Conservation (phyloP, 2,113 vertebrate species). For the Oryzias celebensis region DNA sequence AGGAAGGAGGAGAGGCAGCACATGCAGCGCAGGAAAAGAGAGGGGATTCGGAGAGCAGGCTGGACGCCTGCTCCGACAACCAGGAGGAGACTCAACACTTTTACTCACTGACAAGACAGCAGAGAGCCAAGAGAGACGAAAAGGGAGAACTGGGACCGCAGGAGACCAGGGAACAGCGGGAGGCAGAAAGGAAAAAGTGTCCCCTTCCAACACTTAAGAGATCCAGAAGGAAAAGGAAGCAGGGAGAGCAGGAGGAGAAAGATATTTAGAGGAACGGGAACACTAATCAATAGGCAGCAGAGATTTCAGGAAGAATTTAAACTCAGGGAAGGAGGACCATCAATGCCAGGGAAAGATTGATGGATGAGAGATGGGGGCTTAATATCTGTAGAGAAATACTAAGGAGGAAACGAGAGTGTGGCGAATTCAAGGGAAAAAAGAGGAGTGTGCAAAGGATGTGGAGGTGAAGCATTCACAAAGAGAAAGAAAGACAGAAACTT, state of each 20-base stretch:
- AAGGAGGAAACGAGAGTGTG: slow-evolving; percentile 17
- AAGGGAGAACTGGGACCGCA: slow-evolving; percentile 24
- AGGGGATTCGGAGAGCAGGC: slow-evolving; percentile 57
- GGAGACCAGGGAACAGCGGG: slow-evolving; percentile 28
- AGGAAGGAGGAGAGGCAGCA: slow-evolving; percentile 51
- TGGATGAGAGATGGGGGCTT: slow-evolving; percentile 59
- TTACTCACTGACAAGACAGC: slow-evolving; percentile 50
- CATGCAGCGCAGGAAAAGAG: slow-evolving; percentile 60
- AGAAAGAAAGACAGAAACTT: slow-evolving; percentile 22
- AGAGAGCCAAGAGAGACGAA: slow-evolving; percentile 16
- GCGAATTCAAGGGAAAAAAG: slow-evolving; percentile 23
- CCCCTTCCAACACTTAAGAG: slow-evolving; percentile 41
- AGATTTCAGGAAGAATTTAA: slow-evolving; percentile 62
- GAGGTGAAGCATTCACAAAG: slow-evolving; percentile 49
- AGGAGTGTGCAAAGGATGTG: slow-evolving; percentile 18
- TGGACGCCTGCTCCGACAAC: slow-evolving; percentile 49
- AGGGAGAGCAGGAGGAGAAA: slow-evolving; percentile 33
- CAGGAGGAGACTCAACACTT: slow-evolving; percentile 45
- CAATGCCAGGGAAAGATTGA: slow-evolving; percentile 49
- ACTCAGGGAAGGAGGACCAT: slow-evolving; percentile 49
- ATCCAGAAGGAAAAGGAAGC: slow-evolving; percentile 33
- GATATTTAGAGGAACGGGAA: slow-evolving; percentile 62
- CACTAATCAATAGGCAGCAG: slow-evolving; percentile 64
- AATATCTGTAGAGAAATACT: slow-evolving; percentile 64
- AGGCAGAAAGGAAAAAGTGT: slow-evolving; percentile 37